Percentiles rank a stretch among this genome's conserved stretches.
phyloP scores from a whole-genome alignment of 2,797 vertebrate species.

The Botia almorhae region DNA sequence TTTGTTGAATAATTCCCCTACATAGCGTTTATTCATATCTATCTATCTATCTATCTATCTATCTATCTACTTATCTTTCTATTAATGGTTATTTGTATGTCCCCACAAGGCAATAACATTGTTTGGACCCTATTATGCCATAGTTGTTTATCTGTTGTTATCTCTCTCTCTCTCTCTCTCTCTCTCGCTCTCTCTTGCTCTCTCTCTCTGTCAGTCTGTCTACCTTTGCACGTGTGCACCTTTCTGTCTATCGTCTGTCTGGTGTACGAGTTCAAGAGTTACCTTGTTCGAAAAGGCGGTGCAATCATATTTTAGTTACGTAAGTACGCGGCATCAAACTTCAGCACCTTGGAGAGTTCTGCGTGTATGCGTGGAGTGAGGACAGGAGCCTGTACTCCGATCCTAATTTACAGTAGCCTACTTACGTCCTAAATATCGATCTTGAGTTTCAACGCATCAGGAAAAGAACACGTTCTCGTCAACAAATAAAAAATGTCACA shows the following conservation, averaged over 20 bases:
- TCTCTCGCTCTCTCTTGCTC: not conserved
- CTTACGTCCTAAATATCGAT: not conserved
- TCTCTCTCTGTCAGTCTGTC: not conserved
- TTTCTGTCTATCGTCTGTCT: not conserved
- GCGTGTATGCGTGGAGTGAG: not conserved
- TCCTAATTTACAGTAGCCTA: not conserved
- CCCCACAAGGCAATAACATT: not conserved
- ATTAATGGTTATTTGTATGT: too few relatives aligned
- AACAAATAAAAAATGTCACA: not conserved
- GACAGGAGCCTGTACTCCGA: not conserved
- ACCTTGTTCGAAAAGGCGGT: not conserved
- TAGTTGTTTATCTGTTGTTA: not conserved
- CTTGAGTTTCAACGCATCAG: not conserved
- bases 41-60: too few relatives aligned
- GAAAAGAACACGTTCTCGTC: not conserved
- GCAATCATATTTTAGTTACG: not conserved
- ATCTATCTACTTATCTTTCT: too few relatives aligned
- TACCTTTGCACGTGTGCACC: not conserved
- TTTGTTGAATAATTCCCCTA: constrained; percentile 13
- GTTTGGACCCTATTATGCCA: constrained; percentile 1
- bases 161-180: not conserved
- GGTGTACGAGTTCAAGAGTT: not conserved
- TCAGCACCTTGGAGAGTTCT: constrained; percentile 63
- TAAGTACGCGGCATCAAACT: not conserved
- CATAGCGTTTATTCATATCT: not conserved